These are phyloP conservation scores for Deilephila porcellus DNA, from an alignment of 2,888 invertebrate species.

Conservation along the genomic window DNA sequence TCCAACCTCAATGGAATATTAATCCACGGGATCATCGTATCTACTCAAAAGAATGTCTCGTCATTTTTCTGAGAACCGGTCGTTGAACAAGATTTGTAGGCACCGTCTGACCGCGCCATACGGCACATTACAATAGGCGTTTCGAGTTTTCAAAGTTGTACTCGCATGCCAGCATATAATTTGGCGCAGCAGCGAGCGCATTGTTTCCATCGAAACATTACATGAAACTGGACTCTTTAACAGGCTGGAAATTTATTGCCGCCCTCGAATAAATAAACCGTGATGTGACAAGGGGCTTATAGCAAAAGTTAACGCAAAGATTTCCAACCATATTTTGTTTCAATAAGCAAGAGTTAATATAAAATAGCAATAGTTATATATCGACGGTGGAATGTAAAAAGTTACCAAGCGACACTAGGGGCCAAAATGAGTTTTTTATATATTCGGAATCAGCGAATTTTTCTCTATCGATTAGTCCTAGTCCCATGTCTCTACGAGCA, in stretches of 20 bases:
- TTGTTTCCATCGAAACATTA: slow-evolving; percentile 61
- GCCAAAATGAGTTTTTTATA: no score
- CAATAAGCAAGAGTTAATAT: slow-evolving; percentile 30
- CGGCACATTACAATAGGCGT: slow-evolving; percentile 65
- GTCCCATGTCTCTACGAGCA: no score
- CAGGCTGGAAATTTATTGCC: slow-evolving; percentile 48
- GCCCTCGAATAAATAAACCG: slow-evolving; percentile 51
- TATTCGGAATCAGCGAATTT: no score
- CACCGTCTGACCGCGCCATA: slow-evolving; percentile 41
- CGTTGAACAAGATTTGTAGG: slow-evolving; percentile 55
- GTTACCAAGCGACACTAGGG: no score
- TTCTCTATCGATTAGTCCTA: no score
- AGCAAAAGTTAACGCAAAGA: slow-evolving; percentile 33
- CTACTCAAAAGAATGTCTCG: slow-evolving; percentile 64
- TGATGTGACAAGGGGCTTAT: slow-evolving; percentile 42
- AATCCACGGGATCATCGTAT: slow-evolving; percentile 43
- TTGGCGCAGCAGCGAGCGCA: slow-evolving; percentile 50
- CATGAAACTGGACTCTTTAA: slow-evolving; percentile 59
- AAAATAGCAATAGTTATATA: no score
- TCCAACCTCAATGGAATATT: slow-evolving; percentile 33
- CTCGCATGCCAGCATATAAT: slow-evolving; percentile 29
- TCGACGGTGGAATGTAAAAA: no score
- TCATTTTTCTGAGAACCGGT: slow-evolving; percentile 77
- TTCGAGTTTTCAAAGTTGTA: slow-evolving; percentile 59
- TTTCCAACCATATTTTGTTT: slow-evolving; percentile 15